phyloP scores from a whole-genome alignment of 2,888 invertebrate species.

The Ceratothoa steindachneri region DNA sequence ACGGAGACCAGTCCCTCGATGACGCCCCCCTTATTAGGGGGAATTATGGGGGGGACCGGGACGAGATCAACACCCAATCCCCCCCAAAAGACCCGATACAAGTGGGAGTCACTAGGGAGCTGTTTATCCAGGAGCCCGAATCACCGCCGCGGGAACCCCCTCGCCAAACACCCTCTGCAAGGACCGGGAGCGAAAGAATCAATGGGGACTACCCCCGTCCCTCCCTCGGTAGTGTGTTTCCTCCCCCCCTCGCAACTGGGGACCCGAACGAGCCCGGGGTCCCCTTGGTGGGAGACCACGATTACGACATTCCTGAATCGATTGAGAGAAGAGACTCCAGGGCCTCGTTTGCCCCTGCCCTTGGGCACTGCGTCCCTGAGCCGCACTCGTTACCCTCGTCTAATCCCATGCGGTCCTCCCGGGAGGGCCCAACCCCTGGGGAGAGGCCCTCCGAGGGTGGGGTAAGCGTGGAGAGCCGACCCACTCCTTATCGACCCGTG shows the following conservation, averaged over 20 bases:
- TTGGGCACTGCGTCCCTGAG: neutral
- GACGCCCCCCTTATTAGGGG: neutral
- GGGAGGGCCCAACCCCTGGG: neutral
- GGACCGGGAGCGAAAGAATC: neutral
- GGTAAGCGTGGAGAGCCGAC: neutral
- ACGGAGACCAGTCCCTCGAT: neutral
- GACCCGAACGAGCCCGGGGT: too few relatives aligned
- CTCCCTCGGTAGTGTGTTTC: neutral
- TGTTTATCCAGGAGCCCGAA: neutral
- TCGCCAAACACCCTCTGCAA: neutral
- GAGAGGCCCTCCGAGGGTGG: neutral
- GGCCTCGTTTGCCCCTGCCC: neutral
- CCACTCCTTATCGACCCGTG: conserved; percentile 25
- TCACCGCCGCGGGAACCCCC: neutral
- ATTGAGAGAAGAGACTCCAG: neutral
- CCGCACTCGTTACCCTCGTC: neutral
- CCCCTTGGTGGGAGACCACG: neutral
- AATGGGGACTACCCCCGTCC: neutral
- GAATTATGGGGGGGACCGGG: neutral
- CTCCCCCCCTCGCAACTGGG: neutral
- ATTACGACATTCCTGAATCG: neutral
- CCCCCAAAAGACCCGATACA: neutral
- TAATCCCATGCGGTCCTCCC: neutral
- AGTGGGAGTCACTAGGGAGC: neutral
- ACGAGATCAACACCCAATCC: neutral